A percentile compares a stretch with the other conserved stretches of the same genome.
phyloP scores from a whole-genome alignment of 2,797 vertebrate species.

The Holocentrus rufus region DNA sequence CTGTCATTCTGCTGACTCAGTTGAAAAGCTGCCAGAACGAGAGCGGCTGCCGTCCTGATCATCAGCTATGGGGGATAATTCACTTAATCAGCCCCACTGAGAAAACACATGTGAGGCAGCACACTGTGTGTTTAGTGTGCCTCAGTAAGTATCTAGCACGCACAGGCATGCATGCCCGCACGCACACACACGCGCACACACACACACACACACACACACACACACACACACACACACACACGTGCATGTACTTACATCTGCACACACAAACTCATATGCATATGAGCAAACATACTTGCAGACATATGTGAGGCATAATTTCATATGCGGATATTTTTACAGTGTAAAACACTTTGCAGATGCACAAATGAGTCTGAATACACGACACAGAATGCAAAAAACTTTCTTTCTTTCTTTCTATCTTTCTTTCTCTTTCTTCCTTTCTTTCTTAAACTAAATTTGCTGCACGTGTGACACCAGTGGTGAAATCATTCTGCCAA shows the following conservation, averaged over 20 bases:
- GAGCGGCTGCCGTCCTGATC: constrained; percentile 56
- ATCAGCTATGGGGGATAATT: constrained; percentile 62
- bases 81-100: constrained; percentile 55
- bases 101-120: constrained; percentile 64
- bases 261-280: constrained; percentile 6
- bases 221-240: constrained; percentile 1
- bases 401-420: constrained; percentile 3
- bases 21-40: constrained; percentile 45
- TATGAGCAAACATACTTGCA: constrained; percentile 26
- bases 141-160: constrained; percentile 5
- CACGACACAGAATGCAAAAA: not conserved
- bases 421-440: not conserved
- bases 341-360: no score
- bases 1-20: constrained; percentile 62
- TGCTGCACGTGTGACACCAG: constrained; percentile 26
- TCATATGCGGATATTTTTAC: no score
- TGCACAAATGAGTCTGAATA: not conserved
- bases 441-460: not conserved
- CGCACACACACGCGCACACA: constrained; percentile 5
- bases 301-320: not conserved
- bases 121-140: constrained; percentile 33
- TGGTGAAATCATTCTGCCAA: constrained; percentile 44
- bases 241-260: no score
- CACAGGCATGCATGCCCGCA: not conserved
- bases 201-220: constrained; percentile 13